A percentile compares a stretch with the other conserved stretches of the same genome.
Evolutionary conservation across 1,140 invertebrate genomes (phyloP).

Genomic region (Brachystomella parvula): DNA sequence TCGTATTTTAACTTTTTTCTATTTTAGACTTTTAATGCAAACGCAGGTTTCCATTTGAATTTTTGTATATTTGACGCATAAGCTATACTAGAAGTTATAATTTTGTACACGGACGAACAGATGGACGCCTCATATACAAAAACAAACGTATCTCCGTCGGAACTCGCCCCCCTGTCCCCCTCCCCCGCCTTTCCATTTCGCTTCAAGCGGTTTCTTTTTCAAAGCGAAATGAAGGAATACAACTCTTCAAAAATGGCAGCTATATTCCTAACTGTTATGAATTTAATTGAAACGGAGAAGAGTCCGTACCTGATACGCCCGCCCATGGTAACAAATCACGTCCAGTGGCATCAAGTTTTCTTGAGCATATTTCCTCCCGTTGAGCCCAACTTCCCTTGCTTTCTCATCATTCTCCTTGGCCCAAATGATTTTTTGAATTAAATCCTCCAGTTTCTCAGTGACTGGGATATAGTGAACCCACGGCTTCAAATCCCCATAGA

Average conservation of each 20-base stretch:
- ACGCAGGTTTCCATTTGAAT: too few relatives aligned
- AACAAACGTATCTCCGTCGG: too few relatives aligned
- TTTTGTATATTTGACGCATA: too few relatives aligned
- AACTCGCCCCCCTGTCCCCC: too few relatives aligned
- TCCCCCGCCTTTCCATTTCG: too few relatives aligned
- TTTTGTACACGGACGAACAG: neutral
- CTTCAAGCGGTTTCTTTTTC: too few relatives aligned
- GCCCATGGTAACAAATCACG: slow-evolving; percentile 81
- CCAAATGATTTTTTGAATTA: slow-evolving; percentile 72
- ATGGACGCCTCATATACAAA: too few relatives aligned
- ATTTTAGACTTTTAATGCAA: too few relatives aligned
- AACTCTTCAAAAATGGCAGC: too few relatives aligned
- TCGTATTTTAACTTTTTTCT: too few relatives aligned
- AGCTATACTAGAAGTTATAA: slow-evolving; percentile 42
- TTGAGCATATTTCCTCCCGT: slow-evolving; percentile 64
- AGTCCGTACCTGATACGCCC: slow-evolving; percentile 60
- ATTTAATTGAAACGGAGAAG: neutral
- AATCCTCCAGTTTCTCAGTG: slow-evolving; percentile 67
- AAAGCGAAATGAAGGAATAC: too few relatives aligned
- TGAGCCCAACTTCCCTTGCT: slow-evolving; percentile 59
- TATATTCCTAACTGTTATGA: too few relatives aligned
- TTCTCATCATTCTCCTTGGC: slow-evolving; percentile 66
- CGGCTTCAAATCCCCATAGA: slow-evolving; percentile 68
- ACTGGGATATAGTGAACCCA: slow-evolving; percentile 78
- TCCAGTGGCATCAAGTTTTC: slow-evolving; percentile 73